These are phyloP conservation scores for Sesia apiformis DNA, from an alignment of 2,888 invertebrate genomes.

Conservation along the genomic window DNA sequence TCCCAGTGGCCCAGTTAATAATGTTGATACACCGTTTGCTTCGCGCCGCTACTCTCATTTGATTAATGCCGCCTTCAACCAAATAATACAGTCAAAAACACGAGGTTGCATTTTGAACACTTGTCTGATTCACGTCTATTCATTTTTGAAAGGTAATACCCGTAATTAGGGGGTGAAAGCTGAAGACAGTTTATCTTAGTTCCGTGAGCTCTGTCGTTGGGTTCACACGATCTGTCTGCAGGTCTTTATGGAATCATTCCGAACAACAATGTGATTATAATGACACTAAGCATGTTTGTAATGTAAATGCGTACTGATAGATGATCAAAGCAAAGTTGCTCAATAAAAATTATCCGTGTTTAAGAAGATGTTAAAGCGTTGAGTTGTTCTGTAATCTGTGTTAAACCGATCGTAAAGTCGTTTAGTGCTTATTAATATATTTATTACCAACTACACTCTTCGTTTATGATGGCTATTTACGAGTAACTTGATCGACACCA, in stretches of 20 bases:
- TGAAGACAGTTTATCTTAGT: conserved; percentile 26
- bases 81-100: conserved; percentile 25
- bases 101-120: conserved; percentile 22
- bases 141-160: conserved; percentile 31
- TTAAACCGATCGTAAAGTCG: background rate
- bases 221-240: conserved; percentile 30
- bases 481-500: no score
- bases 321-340: no score
- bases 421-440: background rate
- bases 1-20: conserved; percentile 5
- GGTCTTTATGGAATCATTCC: conserved; percentile 9
- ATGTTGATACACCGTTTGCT: background rate
- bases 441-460: background rate
- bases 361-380: no score
- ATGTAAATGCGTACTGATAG: no score
- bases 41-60: conserved; percentile 12
- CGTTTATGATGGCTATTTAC: background rate
- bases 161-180: conserved; percentile 61
- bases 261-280: no score
- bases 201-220: conserved; percentile 25
- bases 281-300: no score
- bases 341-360: no score
- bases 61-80: conserved; percentile 29
- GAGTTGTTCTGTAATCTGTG: no score
- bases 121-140: conserved; percentile 39